phyloP scores from a whole-genome alignment of 2,797 vertebrate genomes.

The Champsocephalus esox region DNA sequence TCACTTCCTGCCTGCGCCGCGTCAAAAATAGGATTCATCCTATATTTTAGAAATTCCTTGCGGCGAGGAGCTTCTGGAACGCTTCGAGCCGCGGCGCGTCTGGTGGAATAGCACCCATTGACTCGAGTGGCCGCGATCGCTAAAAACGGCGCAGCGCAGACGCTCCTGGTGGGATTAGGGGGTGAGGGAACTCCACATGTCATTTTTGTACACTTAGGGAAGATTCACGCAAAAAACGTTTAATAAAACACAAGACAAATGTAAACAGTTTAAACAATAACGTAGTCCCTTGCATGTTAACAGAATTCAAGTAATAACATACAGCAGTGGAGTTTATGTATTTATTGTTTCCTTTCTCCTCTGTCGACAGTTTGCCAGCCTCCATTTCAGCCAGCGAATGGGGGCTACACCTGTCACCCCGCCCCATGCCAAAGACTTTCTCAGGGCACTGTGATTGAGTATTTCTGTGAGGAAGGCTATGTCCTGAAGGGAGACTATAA shows the following conservation, averaged over 20 bases:
- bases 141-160: no score
- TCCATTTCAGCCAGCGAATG: conserved; percentile 91
- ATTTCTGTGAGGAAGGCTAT: conserved; percentile 92
- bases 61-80: no score
- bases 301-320: neutral
- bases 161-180: no score
- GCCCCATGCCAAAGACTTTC: conserved; percentile 88
- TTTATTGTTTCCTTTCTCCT: conserved; percentile 22
- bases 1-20: no score
- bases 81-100: no score
- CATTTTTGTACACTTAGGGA: neutral
- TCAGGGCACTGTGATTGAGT: conserved; percentile 91
- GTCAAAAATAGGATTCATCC: no score
- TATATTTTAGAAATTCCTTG: no score
- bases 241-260: no score
- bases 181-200: neutral
- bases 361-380: conserved; percentile 87
- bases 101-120: no score
- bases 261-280: neutral
- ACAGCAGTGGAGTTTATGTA: neutral
- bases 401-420: conserved; percentile 92
- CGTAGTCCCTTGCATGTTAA: neutral
- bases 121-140: no score
- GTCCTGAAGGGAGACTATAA: conserved; percentile 93
- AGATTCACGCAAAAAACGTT: neutral